These are phyloP conservation scores for Drosophila tani DNA, from an alignment of 1,140 invertebrate genomes.

Conservation along the genomic window DNA sequence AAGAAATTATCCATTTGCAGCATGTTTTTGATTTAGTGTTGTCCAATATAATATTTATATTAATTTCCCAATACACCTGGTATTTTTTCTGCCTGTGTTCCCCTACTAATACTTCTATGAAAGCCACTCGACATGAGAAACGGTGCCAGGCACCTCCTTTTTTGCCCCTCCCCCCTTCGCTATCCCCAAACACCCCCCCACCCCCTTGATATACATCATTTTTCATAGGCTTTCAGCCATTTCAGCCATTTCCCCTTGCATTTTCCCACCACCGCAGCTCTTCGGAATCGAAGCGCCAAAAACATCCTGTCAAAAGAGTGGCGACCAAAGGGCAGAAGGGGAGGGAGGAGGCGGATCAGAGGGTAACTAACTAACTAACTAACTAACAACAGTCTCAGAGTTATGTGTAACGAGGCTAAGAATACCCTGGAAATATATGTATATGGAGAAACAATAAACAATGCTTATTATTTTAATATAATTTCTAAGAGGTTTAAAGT, in stretches of 20 bases:
- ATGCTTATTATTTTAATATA: too few species aligned
- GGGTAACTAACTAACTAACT: conserved; percentile 61
- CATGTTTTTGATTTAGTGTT: too few species aligned
- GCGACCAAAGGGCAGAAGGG: neutral
- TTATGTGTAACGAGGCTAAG: neutral
- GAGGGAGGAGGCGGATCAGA: conserved; percentile 1
- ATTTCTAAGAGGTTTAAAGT: too few species aligned
- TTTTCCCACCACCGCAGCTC: conserved; percentile 29
- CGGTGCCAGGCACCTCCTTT: conserved; percentile 50
- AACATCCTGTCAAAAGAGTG: conserved; percentile 71
- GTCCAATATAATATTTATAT: neutral
- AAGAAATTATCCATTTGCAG: too few species aligned
- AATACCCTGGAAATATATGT: neutral
- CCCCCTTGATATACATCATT: conserved; percentile 56
- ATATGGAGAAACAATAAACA: neutral
- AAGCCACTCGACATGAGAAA: conserved; percentile 54
- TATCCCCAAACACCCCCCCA: neutral
- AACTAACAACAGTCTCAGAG: conserved; percentile 48
- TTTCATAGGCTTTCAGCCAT: conserved; percentile 67
- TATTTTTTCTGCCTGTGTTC: neutral
- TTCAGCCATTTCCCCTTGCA: conserved; percentile 18
- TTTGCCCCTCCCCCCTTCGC: neutral
- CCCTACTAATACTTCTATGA: conserved; percentile 15
- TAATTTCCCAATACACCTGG: neutral
- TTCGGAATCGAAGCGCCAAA: conserved; percentile 75